phyloP scores from a whole-genome alignment of 2,888 invertebrate genomes.

The Pterostichus niger region DNA sequence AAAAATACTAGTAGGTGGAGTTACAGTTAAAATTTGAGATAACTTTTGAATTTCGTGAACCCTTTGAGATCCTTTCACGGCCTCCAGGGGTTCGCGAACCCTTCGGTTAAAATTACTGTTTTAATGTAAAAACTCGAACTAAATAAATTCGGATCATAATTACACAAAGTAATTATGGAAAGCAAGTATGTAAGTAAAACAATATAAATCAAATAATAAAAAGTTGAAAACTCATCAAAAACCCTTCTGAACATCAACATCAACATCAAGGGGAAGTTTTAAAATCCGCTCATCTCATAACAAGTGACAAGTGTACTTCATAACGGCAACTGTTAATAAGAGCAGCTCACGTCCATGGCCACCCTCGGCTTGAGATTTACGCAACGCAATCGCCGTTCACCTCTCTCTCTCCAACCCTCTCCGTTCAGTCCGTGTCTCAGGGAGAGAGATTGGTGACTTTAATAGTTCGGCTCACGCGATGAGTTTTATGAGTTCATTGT shows the following conservation, averaged over 20 bases:
- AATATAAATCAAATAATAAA: not conserved
- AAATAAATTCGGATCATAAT: too few relatives aligned
- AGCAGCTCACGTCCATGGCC: constrained; percentile 16
- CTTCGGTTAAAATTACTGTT: too few relatives aligned
- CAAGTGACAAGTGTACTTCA: constrained; percentile 34
- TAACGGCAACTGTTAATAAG: constrained; percentile 47
- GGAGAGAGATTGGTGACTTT: constrained; percentile 45
- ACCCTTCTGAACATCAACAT: not conserved
- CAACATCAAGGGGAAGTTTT: not conserved
- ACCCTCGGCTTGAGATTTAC: constrained; percentile 34
- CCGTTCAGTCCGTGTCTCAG: not conserved
- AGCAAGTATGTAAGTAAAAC: too few relatives aligned
- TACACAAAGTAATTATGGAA: too few relatives aligned
- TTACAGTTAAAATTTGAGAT: too few relatives aligned
- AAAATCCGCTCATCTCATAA: constrained; percentile 16
- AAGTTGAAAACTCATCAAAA: not conserved
- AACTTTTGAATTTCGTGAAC: too few relatives aligned
- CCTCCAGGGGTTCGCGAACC: too few relatives aligned
- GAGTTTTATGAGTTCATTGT: constrained; percentile 58
- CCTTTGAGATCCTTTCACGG: too few relatives aligned
- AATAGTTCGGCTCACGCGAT: constrained; percentile 49
- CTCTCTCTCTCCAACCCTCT: not conserved
- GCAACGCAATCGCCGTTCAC: constrained; percentile 35
- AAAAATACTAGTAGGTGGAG: too few relatives aligned
- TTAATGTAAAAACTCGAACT: too few relatives aligned